Base-by-base conservation (phyloP, 2,113 vertebrate genomes). In the Prietella phreatophila region DNA sequence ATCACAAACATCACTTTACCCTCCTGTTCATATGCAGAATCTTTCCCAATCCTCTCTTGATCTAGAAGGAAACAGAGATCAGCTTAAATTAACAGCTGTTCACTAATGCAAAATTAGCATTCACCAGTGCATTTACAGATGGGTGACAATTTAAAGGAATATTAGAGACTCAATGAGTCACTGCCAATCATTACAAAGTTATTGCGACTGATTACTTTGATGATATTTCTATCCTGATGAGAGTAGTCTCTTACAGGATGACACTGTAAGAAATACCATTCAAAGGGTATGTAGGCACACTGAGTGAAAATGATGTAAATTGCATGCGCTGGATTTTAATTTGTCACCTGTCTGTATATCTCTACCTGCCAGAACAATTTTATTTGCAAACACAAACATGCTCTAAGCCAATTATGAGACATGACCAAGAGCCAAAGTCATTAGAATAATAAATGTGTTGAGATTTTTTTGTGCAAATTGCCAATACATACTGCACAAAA, bases 1-100 rank as follows among this genome's bases (percentile, higher is more conserved):
- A 99, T 99, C 75, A 99, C 98, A 56, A 99, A 99, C 92, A 99
- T 98, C 65, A 99, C 98, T 90, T 99, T 99, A 85, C 98, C 98
- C 90, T 99, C 98, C 93, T 99, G 98, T 91, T 99, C 98, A 0
- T 99, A 99, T 0, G 95, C 92, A 0, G 98, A 98, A 93, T 99
- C 97, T 92, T 98, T 97, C 87, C 97, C 97, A 19, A 99, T 99
- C 88, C 98, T 95, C 93, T 99, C 98, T 0, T 98, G 95, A 94
- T 99, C 98, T 99, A 95, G 36, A 87, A 88, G 88, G 92, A 0
- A 30, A 60, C 91, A 89, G 30, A 86, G 47, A 82, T 63, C 65
- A 60, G 25, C 5, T 36, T 60, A 19, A 61, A 53, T 76, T 25
- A 55, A 86, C 42, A 53, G 8, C 14, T 81, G 50, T 3, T 67